Evolutionary conservation across 2,888 invertebrate genomes (phyloP).

Genomic region (Anorthoa munda): DNA sequence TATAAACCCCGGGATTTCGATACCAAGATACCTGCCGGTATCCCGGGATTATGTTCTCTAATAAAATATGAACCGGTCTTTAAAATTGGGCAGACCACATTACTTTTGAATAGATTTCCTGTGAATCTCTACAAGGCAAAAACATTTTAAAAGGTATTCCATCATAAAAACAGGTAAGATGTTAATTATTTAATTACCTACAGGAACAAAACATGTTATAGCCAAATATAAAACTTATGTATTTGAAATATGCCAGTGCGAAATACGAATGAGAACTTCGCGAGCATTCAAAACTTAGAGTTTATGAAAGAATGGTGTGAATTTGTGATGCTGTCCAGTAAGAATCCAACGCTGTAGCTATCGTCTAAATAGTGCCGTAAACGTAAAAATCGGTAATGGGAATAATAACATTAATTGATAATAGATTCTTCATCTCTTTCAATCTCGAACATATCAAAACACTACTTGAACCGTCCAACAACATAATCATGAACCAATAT

Average conservation of each 20-base stretch:
- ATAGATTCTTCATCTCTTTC: neutral
- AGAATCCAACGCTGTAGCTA: neutral
- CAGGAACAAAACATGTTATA: neutral
- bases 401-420: neutral
- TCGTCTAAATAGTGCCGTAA: neutral
- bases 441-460: constrained; percentile 2
- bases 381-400: neutral
- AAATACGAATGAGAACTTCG: neutral
- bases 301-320: neutral
- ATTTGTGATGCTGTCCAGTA: neutral
- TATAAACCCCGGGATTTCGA: neutral
- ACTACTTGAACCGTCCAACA: neutral
- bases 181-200: neutral
- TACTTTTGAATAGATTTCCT: neutral
- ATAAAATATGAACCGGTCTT: neutral
- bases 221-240: neutral
- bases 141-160: neutral
- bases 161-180: neutral
- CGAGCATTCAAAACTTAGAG: neutral
- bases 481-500: constrained; percentile 7
- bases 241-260: neutral
- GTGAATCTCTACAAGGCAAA: neutral
- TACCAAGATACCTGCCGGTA: too few species aligned
- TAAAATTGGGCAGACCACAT: neutral
- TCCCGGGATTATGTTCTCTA: too few species aligned